Base-by-base conservation (phyloP, 2,797 vertebrate species). In the Platalea minor region DNA sequence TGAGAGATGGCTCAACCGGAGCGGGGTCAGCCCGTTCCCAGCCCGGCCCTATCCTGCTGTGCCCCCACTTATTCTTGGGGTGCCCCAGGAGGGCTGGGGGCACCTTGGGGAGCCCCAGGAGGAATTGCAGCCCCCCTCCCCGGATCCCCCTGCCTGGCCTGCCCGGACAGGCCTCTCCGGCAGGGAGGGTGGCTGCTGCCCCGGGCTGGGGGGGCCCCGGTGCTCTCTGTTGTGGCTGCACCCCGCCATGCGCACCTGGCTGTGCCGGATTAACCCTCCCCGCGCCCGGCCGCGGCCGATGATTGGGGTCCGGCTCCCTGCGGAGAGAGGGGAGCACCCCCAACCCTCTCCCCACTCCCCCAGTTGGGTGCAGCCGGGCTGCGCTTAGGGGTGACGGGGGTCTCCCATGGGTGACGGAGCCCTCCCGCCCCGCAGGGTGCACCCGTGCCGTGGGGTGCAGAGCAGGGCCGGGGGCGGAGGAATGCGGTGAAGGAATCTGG, bases 231-330 rank as follows among this genome's bases (percentile, higher is more conserved):
- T 76, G 73, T 41, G 61, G 56, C 50, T 54, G 2, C 23, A 11
- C 46, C 12, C 24, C 54, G 54, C 31, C 18, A 8, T 10, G 12
- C 61, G 43, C 70, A 65, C 57, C 73, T 72, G 64, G 11, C n/a
- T 16, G 46, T 13, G 39, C 64, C 7, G 24, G 41, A 48, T 87
- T 87, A 87, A 87, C 85, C 48, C 75, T 60, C 23, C 46, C 7
- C 11, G 5, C 28, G 1, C 57, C 48, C 4, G 8, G 19, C 28
- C 1, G 21, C 45, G 19, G 29, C 45, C 2, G 10, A 12, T 4
- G 31, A 3, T 43, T 13, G 60, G 57, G 46, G 57, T 50, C n/a
- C 0, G 17, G 46, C 23, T 26, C 46, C 45, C 29, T 12, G 21
- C 6, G 2, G 59, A 21, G 35, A 31, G 23, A 9, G 35, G 35